Conservation (phyloP, 1,140 invertebrate species). For the Ostrea edulis region DNA sequence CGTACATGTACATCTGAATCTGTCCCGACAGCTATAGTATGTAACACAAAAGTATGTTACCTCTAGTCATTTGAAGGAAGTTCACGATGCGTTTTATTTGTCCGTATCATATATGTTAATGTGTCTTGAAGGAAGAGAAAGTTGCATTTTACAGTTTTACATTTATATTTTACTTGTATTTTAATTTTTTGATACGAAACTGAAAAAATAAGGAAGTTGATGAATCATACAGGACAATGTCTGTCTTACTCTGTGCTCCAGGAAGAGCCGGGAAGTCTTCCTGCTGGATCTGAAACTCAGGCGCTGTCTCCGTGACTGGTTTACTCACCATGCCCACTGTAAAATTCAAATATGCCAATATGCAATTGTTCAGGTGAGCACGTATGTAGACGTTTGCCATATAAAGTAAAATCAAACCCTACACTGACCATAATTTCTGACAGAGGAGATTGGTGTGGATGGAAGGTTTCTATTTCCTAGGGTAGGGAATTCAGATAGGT, state of each 20-base stretch:
- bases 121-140: too few species aligned
- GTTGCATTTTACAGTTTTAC: too few species aligned
- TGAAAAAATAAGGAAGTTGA: too few species aligned
- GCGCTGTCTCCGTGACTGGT: constrained; percentile 73
- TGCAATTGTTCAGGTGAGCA: too few species aligned
- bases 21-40: not conserved
- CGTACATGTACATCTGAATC: not conserved
- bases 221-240: too few species aligned
- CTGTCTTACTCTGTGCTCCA: constrained; percentile 81
- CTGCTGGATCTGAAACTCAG: constrained; percentile 97
- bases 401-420: not conserved
- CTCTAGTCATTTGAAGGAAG: too few species aligned
- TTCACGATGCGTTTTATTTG: too few species aligned
- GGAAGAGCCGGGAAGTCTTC: constrained; percentile 99
- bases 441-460: constrained; percentile 65
- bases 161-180: too few species aligned
- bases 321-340: constrained; percentile 82
- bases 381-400: too few species aligned
- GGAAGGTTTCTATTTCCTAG: constrained; percentile 71
- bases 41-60: too few species aligned
- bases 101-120: too few species aligned
- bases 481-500: constrained; percentile 75
- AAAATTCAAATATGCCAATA: constrained; percentile 33
- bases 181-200: too few species aligned
- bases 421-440: constrained; percentile 74